Percentiles rank a stretch among this genome's conserved stretches.
phyloP scores from a whole-genome alignment of 2,797 vertebrate genomes.

The Syngnathus rostellatus region DNA sequence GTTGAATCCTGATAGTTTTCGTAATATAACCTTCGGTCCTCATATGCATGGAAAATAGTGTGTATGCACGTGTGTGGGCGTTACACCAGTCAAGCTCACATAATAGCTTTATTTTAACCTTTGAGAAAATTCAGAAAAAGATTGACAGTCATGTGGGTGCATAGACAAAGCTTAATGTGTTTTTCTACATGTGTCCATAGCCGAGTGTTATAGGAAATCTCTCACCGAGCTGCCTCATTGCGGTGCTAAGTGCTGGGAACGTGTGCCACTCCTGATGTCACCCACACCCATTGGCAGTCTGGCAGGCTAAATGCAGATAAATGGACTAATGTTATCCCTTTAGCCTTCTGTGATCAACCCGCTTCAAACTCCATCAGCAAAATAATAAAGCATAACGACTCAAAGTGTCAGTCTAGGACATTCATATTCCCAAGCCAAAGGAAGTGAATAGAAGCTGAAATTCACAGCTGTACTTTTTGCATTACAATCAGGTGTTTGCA shows the following conservation, averaged over 20 bases:
- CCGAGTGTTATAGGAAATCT: conserved; percentile 9
- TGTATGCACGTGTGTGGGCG: conserved; percentile 6
- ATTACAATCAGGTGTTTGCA: not conserved
- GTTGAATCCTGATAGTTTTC: conserved; percentile 39
- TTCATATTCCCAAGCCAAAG: conserved; percentile 8
- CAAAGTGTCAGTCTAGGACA: conserved; percentile 3
- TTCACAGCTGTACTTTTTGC: not conserved
- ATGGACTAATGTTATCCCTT: conserved; percentile 36
- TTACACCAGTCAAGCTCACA: conserved; percentile 19
- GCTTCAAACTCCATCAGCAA: conserved; percentile 24
- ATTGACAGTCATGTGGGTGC: conserved; percentile 8
- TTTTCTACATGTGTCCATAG: conserved; percentile 20
- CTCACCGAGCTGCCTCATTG: conserved; percentile 39
- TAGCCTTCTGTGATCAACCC: conserved; percentile 31
- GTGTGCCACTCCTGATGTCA: conserved; percentile 26
- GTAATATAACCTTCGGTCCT: conserved; percentile 25
- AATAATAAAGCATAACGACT: conserved; percentile 31
- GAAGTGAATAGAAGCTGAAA: not conserved
- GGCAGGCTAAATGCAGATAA: conserved; percentile 31
- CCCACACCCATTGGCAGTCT: conserved; percentile 15
- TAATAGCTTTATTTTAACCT: conserved; percentile 37
- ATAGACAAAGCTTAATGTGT: not conserved
- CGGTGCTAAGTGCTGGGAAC: conserved; percentile 38
- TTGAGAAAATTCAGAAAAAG: conserved; percentile 13
- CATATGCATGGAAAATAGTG: conserved; percentile 23